Evolutionary conservation across 2,113 vertebrate species (phyloP), one percentile per base, ranked within the genome.

Genomic region (Pelmatolapia mariae): DNA sequence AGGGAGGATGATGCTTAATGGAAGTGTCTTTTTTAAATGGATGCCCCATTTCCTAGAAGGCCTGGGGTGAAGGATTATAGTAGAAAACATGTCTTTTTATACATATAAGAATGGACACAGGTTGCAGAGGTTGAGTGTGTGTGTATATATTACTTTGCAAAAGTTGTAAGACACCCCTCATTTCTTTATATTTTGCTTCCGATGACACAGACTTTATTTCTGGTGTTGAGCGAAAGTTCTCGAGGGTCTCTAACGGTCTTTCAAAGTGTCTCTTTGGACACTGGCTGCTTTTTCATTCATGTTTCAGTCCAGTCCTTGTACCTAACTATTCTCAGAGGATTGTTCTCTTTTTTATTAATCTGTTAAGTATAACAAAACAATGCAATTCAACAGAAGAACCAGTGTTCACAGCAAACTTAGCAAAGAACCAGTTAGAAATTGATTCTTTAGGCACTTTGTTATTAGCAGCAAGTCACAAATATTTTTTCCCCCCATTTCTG

Each of bases 1-100:
- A 76, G 89, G 80, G 80, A 88, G 85, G 85, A 36, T 81, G 81
- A 89, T 47, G 18, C 84, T 86, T 87, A 86, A 92, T 91, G 54
- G 82, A 89, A 86, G 81, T 47, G 66, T 83, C 53, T 82, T 79
- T 89, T 87, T 83, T 63, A 91, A 86, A 84, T 52, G 31, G 54
- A 88, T 91, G 92, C 73, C 91, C 91, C 86, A 89, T 78, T 92
- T 93, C 87, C 33, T 63, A 18, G 31, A 89, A 18, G 73, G 90
- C 81, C 86, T 80, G 79, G 57, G 73, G 73, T 78, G 73, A 78
- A 52, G 10, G 73, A 52, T 78, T 78, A 52, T 33, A 52, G 73
- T n/a, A 52, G 45, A 78, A 78, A 78, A 52, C 7, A 52, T 9
- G 73, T 78, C 4, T 78, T 78, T 52, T 31, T 52, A 78, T 78